Evolutionary conservation across 2,888 invertebrate genomes (phyloP).

Genomic region (Thelaira solivaga): DNA sequence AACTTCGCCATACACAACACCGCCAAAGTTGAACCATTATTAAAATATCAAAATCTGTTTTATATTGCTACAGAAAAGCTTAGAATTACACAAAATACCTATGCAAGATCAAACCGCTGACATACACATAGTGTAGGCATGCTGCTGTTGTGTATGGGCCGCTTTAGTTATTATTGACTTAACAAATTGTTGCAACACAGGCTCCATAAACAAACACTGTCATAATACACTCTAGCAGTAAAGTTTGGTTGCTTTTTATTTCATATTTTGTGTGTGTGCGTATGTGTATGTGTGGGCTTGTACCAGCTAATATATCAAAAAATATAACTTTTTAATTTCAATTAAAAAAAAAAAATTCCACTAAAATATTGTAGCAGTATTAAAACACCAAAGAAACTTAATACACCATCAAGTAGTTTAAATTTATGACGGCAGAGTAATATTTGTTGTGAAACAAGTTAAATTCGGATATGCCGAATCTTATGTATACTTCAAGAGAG

Average conservation of each 20-base stretch:
- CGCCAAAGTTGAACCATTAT: no score
- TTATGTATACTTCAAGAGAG: no score
- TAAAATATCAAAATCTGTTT: no score
- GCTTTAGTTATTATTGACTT: no score
- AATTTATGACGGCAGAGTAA: slow-evolving; percentile 41
- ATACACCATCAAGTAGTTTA: slow-evolving; percentile 38
- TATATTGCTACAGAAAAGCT: no score
- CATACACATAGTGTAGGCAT: neutral
- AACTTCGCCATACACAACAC: no score
- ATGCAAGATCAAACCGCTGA: no score
- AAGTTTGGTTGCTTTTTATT: neutral
- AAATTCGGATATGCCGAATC: no score
- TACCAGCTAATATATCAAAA: slow-evolving; percentile 42
- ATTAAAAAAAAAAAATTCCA: slow-evolving; percentile 24
- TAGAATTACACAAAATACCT: no score
- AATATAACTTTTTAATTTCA: slow-evolving; percentile 54
- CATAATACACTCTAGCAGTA: slow-evolving; percentile 23
- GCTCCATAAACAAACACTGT: slow-evolving; percentile 1
- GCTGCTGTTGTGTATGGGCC: neutral
- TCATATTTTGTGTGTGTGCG: neutral
- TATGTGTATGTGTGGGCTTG: neutral
- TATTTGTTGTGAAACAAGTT: no score
- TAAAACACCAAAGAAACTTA: slow-evolving; percentile 46
- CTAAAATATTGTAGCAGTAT: slow-evolving; percentile 11
- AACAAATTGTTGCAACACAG: slow-evolving; percentile 32